Percentiles rank a stretch among this genome's conserved stretches.
Conservation (phyloP, 1,140 invertebrate genomes). For the Caenorhabditis brenneri region DNA sequence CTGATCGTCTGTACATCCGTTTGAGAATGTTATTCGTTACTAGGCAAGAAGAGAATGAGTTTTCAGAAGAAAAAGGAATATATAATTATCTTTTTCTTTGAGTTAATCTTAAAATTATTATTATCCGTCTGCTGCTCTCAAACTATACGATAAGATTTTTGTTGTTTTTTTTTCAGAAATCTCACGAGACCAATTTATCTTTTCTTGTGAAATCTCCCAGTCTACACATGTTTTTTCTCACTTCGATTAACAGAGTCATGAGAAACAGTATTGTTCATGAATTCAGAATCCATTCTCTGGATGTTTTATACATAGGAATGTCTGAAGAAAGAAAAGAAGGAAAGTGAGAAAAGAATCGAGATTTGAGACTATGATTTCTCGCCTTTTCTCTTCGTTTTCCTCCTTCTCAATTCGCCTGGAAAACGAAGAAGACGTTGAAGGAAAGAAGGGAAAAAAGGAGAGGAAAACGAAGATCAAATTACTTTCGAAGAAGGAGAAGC, state of each 20-base stretch:
- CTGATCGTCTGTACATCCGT: not conserved
- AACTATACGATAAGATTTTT: too few species aligned
- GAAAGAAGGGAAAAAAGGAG: not conserved
- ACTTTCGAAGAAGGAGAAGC: constrained; percentile 18
- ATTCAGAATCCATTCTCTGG: not conserved
- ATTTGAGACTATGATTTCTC: constrained; percentile 32
- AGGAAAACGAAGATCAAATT: constrained; percentile 40
- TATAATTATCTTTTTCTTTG: too few species aligned
- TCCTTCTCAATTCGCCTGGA: not conserved
- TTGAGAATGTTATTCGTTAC: not conserved
- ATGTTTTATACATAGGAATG: not conserved
- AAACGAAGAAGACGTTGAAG: not conserved
- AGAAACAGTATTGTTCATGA: too few species aligned
- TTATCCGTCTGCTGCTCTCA: too few species aligned
- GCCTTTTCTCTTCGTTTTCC: constrained; percentile 32
- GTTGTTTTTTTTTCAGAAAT: too few species aligned
- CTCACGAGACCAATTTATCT: too few species aligned
- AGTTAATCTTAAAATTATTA: too few species aligned
- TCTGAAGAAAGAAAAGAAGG: not conserved
- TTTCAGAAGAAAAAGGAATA: too few species aligned
- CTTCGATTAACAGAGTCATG: too few species aligned
- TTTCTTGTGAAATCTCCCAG: too few species aligned
- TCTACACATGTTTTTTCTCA: too few species aligned
- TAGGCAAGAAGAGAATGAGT: too few species aligned
- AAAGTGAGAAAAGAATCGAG: constrained; percentile 26